A percentile compares a stretch with the other conserved stretches of the same genome.
Evolutionary conservation across 1,140 invertebrate genomes (phyloP).

Genomic region (Apocrypta bakeri): DNA sequence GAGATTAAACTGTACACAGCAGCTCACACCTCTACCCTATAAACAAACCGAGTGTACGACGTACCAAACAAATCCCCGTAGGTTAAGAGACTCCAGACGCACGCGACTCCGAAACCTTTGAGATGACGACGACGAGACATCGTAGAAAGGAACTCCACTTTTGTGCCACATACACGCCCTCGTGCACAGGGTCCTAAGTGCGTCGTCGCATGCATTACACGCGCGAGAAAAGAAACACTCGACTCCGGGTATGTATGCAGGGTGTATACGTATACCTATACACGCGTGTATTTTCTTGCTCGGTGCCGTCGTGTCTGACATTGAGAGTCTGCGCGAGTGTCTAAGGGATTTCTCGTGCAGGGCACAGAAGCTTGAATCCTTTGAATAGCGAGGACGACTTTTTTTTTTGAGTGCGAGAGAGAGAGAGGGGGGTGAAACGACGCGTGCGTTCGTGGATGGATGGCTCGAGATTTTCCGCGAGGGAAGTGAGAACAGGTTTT

Average conservation of each 20-base stretch:
- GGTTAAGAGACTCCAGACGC: background rate
- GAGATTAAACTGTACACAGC: too few species aligned
- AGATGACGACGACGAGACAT: background rate
- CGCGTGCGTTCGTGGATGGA: background rate
- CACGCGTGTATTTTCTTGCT: background rate
- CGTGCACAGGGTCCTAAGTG: background rate
- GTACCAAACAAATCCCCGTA: conserved; percentile 9
- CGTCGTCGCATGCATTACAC: conserved; percentile 10
- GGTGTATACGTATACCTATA: too few species aligned
- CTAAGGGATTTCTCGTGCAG: background rate
- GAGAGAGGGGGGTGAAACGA: background rate
- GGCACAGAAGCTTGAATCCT: background rate
- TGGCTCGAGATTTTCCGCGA: background rate
- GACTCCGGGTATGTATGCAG: background rate
- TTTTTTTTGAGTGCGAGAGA: too few species aligned
- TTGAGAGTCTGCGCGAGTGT: conserved; percentile 30
- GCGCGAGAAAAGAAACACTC: background rate
- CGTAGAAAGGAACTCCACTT: background rate
- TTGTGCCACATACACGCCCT: background rate
- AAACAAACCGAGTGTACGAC: conserved; percentile 5
- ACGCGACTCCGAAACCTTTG: background rate
- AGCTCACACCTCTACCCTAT: background rate
- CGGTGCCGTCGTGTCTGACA: background rate
- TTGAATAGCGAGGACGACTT: background rate
- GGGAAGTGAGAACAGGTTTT: background rate